Evolutionary conservation across 2,888 invertebrate species (phyloP).

Genomic region (Podabrus alpinus): DNA sequence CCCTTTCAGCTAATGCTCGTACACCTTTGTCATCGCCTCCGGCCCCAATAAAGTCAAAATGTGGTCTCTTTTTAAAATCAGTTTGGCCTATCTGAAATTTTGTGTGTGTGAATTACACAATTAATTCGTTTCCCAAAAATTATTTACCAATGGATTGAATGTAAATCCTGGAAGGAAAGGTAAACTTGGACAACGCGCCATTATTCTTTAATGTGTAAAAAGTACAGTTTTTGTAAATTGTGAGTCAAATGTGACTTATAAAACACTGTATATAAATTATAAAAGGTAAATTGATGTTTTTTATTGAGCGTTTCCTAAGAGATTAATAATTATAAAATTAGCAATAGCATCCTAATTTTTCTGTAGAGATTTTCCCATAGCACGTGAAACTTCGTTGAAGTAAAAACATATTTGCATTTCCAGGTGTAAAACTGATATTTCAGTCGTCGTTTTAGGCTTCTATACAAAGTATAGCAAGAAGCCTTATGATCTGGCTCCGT

Average conservation of each 20-base stretch:
- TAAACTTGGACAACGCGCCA: constrained; percentile 64
- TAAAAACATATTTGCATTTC: no score
- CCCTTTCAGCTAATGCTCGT: constrained; percentile 65
- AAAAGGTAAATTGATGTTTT: not conserved
- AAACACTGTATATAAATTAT: not conserved
- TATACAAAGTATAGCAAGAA: no score
- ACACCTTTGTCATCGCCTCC: constrained; percentile 53
- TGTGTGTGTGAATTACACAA: not conserved
- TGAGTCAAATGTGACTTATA: not conserved
- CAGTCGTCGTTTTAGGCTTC: no score
- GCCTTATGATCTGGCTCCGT: no score
- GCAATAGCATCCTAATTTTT: no score
- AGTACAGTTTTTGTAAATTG: not conserved
- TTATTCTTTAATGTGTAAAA: constrained; percentile 37
- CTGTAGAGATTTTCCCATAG: no score
- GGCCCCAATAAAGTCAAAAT: constrained; percentile 63
- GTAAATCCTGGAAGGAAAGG: constrained; percentile 77
- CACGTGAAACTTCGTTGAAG: no score
- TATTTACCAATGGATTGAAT: constrained; percentile 66
- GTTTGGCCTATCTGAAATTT: constrained; percentile 64
- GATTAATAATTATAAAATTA: no score
- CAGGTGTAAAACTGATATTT: no score
- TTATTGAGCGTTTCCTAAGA: not conserved
- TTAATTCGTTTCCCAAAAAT: not conserved
- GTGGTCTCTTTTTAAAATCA: constrained; percentile 59